Evolutionary conservation across 2,113 vertebrate genomes (phyloP).

Genomic region (Pristiophorus japonicus): DNA sequence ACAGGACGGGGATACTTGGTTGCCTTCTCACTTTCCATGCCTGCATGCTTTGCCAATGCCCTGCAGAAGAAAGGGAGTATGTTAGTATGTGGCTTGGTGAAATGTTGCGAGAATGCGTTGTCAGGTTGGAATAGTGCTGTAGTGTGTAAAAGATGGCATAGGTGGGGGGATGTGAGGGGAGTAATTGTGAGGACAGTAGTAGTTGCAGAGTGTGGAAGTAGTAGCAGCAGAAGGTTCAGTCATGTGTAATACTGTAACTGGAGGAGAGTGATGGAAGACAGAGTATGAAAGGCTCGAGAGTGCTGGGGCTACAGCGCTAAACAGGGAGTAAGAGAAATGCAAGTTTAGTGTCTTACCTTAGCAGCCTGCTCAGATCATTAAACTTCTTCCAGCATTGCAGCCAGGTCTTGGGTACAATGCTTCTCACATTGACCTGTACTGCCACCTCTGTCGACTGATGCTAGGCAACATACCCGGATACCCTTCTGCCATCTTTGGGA

Average conservation of each 20-base stretch:
- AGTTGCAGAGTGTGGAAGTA: not conserved
- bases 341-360: not conserved
- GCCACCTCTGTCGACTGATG: not conserved
- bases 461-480: not conserved
- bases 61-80: not conserved
- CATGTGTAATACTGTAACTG: not conserved
- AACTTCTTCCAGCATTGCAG: not conserved
- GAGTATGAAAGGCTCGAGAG: not conserved
- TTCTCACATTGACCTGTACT: not conserved
- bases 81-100: not conserved
- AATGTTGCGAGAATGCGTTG: not conserved
- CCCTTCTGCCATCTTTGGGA: not conserved
- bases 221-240: not conserved
- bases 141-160: not conserved
- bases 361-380: not conserved
- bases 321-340: not conserved
- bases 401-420: not conserved
- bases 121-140: not conserved
- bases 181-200: not conserved
- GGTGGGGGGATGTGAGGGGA: not conserved
- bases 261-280: not conserved
- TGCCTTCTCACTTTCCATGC: not conserved
- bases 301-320: not conserved
- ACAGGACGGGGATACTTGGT: not conserved
- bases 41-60: not conserved